phyloP scores from a whole-genome alignment of 1,140 invertebrate species.

The Cryptotermes secundus region DNA sequence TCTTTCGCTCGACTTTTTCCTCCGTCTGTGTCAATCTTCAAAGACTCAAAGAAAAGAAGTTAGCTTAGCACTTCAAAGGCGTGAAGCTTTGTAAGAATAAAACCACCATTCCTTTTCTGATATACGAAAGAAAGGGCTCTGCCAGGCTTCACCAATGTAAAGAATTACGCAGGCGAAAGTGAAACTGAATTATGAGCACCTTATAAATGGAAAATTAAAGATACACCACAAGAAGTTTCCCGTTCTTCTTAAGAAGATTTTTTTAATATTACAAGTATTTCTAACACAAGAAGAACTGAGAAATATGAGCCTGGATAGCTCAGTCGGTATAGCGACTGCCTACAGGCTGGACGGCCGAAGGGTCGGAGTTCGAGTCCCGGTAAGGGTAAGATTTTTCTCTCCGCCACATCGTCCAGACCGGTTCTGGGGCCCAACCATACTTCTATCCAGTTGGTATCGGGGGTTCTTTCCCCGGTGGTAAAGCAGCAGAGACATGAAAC shows the following conservation, averaged over 20 bases:
- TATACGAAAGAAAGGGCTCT: background rate
- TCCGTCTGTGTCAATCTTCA: background rate
- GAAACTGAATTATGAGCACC: background rate
- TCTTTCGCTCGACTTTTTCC: slow-evolving; percentile 3
- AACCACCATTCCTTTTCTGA: background rate
- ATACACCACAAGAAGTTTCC: background rate
- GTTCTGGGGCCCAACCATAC: too few relatives aligned
- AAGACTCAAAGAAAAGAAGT: slow-evolving; percentile 13
- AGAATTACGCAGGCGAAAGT: background rate
- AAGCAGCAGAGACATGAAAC: too few relatives aligned
- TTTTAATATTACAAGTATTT: background rate
- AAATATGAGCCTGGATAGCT: too few relatives aligned
- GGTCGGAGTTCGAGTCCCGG: too few relatives aligned
- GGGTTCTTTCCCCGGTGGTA: too few relatives aligned
- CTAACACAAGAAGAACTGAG: too few relatives aligned
- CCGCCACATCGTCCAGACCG: too few relatives aligned
- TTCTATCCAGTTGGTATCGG: too few relatives aligned
- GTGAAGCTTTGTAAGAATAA: background rate
- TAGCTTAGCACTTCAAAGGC: slow-evolving; percentile 15
- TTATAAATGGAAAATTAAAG: slow-evolving; percentile 2
- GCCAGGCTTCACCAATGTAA: background rate
- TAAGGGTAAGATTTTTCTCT: too few relatives aligned
- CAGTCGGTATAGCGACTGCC: too few relatives aligned
- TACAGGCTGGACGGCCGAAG: too few relatives aligned
- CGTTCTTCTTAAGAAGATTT: background rate